phyloP scores from a whole-genome alignment of 2,113 vertebrate species.

The Oceanites oceanicus region DNA sequence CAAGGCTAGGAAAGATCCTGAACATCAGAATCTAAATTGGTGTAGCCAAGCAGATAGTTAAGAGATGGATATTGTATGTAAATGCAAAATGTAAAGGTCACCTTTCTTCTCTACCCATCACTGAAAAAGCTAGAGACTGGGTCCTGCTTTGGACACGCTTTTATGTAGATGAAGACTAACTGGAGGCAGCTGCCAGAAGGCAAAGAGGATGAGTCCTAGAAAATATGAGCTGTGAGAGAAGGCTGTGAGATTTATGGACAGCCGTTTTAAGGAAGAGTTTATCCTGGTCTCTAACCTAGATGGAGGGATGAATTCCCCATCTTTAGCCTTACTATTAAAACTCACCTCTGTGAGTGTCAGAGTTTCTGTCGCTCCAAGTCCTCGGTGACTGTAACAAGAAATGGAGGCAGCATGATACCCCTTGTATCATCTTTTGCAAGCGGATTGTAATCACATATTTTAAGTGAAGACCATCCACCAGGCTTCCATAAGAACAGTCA shows the following conservation, averaged over 20 bases:
- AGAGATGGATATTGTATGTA: neutral
- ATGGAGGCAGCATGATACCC: neutral
- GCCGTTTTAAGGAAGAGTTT: neutral
- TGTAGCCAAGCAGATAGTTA: neutral
- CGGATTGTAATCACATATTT: neutral
- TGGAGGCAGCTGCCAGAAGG: neutral
- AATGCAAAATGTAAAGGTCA: neutral
- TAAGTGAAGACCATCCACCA: neutral
- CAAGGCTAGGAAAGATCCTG: neutral
- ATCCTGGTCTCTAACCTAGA: neutral
- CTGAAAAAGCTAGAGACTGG: neutral
- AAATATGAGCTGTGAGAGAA: neutral
- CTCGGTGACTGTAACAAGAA: neutral
- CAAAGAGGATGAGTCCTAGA: neutral
- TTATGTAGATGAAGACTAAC: neutral
- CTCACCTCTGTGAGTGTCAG: neutral
- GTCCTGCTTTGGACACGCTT: neutral
- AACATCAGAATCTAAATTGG: neutral
- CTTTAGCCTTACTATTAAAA: neutral
- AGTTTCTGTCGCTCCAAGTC: neutral
- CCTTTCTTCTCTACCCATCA: neutral
- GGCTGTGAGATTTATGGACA: neutral
- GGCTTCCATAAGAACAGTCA: neutral
- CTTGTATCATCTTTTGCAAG: neutral
- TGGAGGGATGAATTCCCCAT: neutral